phyloP scores from a whole-genome alignment of 2,113 vertebrate species.

The Oreotrochilus melanogaster region DNA sequence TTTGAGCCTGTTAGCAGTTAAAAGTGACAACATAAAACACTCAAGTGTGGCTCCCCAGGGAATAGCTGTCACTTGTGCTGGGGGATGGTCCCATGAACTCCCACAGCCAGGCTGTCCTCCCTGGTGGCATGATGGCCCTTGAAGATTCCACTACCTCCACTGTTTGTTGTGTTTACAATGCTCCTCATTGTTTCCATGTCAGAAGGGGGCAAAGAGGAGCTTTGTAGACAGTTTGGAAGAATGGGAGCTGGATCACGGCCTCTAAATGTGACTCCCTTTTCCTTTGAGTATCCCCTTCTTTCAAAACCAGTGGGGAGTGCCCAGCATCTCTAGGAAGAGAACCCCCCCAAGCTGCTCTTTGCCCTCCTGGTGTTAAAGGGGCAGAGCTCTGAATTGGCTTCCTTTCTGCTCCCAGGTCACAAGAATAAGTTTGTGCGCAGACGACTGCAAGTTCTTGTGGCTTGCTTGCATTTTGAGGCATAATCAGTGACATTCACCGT shows the following conservation, averaged over 20 bases:
- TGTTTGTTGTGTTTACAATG: fast-evolving
- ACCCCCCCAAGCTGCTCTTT: not conserved
- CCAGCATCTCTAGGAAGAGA: not conserved
- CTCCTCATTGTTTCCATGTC: fast-evolving
- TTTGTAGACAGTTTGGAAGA: not conserved
- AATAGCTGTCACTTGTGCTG: not conserved
- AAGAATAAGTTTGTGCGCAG: not conserved
- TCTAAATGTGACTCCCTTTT: not conserved
- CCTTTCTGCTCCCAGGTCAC: not conserved
- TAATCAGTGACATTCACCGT: not conserved
- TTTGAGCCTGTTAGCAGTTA: not conserved
- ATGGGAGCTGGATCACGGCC: not conserved
- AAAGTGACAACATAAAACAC: not conserved
- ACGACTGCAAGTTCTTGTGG: not conserved
- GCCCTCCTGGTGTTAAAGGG: not conserved
- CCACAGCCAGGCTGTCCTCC: not conserved
- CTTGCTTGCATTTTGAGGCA: not conserved
- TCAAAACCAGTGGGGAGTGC: not conserved
- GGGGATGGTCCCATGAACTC: not conserved
- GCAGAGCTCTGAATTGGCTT: not conserved
- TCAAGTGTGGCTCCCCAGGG: not conserved
- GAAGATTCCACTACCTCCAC: not conserved
- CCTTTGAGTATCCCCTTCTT: not conserved
- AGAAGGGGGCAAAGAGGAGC: not conserved
- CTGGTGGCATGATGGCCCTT: not conserved